Base-by-base conservation (phyloP, 2,113 vertebrate genomes). In the Stigmatopora nigra region DNA sequence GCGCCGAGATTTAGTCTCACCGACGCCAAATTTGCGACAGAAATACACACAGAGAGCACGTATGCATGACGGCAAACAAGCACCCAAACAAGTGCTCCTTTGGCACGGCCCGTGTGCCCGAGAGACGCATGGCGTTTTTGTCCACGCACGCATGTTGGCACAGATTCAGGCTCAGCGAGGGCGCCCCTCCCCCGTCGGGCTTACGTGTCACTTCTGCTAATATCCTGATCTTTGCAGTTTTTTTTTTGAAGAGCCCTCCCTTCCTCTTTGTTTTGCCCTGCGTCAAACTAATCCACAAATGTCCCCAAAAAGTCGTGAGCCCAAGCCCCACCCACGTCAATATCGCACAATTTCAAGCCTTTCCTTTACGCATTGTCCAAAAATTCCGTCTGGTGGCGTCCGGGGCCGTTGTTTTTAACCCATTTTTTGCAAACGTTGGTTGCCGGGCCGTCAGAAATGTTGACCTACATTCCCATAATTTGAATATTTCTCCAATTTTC, bases 71-170 rank as follows among this genome's bases (percentile, higher is more conserved):
- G 67, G 71, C 64, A 70, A 22, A 64, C n/a, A 9, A 57, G n/a
- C 71, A 71, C 38, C 38, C 38, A 31, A 31, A 41, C 47, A n/a
- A n/a, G 45, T 61, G 66, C 69, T 61, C 68, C 68, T 75, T 76
- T 78, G 70, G 73, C 79, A 69, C 67, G 76, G 51, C 63, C 61
- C 3, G 44, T 67, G 72, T 79, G 75, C 72, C 80, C 65, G 44
- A 72, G 71, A 78, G 59, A 45, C 22, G 59, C 59, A 61, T 65
- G 25, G 17, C 45, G 49, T 51, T 51, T 64, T 44, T 51, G 48
- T 36, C 48, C 67, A 66, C 58, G 69, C 20, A 57, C 46, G 56
- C 46, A 67, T 55, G 38, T 61, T 61, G 59, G 59, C 73, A 57
- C 64, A 69, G 46, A 48, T 61, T 51, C 64, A 65, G 44, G 58